These are phyloP conservation scores for Cyrtodaria siliqua DNA, from an alignment of 2,888 invertebrate species.

Conservation along the genomic window DNA sequence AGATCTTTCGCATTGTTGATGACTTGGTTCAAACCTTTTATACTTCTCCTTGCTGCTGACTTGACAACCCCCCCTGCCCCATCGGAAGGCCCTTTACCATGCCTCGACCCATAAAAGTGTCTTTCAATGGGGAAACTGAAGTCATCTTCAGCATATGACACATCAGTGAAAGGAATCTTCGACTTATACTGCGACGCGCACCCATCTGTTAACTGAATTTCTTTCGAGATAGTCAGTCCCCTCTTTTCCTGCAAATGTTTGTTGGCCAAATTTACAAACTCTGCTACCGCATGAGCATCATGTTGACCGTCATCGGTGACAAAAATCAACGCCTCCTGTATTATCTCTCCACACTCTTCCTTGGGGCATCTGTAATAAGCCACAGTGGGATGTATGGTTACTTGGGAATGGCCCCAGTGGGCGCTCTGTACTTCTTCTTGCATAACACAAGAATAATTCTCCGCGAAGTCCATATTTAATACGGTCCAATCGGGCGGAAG, in stretches of 20 bases:
- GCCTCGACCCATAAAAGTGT: not conserved
- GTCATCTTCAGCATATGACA: not conserved
- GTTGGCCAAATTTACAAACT: not conserved
- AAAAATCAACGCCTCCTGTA: not conserved
- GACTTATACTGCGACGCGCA: not conserved
- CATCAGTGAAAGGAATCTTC: not conserved
- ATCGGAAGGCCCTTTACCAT: conserved; percentile 5
- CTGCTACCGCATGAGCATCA: not conserved
- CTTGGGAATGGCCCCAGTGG: conserved; percentile 32
- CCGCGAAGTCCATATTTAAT: conserved; percentile 45
- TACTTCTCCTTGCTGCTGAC: not conserved
- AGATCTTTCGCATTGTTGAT: not conserved
- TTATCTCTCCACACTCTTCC: not conserved
- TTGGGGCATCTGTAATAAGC: not conserved
- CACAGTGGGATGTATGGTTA: conserved; percentile 10
- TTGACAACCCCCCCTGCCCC: not conserved
- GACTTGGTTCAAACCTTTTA: not conserved
- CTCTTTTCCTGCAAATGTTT: not conserved
- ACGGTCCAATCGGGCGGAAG: conserved; percentile 14
- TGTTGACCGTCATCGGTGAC: not conserved
- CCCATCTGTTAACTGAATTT: not conserved
- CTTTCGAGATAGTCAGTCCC: not conserved
- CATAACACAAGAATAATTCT: conserved; percentile 35
- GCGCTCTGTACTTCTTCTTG: conserved; percentile 48
- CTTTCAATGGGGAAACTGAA: not conserved